Evolutionary conservation across 2,113 vertebrate species (phyloP).

Genomic region (Sinocyclocheilus anshuiensis): DNA sequence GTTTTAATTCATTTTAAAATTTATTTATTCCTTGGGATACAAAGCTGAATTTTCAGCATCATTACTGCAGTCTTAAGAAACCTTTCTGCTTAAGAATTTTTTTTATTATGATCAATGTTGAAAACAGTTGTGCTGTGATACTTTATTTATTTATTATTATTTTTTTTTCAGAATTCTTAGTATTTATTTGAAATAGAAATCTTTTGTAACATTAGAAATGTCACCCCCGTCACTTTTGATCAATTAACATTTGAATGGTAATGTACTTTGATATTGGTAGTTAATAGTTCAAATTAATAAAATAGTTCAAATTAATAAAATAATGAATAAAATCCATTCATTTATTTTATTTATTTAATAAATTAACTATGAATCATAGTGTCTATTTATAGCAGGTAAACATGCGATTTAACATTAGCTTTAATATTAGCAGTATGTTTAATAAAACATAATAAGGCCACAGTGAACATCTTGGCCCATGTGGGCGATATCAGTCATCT

Average conservation of each 20-base stretch:
- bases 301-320: too few species aligned
- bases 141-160: too few species aligned
- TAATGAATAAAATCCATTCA: neutral
- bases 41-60: neutral
- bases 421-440: neutral
- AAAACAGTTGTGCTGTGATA: neutral
- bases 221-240: neutral
- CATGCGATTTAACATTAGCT: neutral
- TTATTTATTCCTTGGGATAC: neutral
- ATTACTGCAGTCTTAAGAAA: neutral
- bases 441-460: neutral
- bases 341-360: neutral
- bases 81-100: neutral
- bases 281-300: neutral
- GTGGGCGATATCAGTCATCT: neutral
- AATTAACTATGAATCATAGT: neutral
- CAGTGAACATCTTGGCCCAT: neutral
- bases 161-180: too few species aligned
- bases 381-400: too few species aligned
- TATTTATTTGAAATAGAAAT: neutral
- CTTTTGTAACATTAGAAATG: neutral
- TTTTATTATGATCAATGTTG: neutral
- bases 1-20: neutral
- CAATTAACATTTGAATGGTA: too few species aligned
- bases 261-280: neutral